These are phyloP conservation scores for Cheirogaleus major DNA, from an alignment of 2,797 vertebrate species.

Conservation along the genomic window DNA sequence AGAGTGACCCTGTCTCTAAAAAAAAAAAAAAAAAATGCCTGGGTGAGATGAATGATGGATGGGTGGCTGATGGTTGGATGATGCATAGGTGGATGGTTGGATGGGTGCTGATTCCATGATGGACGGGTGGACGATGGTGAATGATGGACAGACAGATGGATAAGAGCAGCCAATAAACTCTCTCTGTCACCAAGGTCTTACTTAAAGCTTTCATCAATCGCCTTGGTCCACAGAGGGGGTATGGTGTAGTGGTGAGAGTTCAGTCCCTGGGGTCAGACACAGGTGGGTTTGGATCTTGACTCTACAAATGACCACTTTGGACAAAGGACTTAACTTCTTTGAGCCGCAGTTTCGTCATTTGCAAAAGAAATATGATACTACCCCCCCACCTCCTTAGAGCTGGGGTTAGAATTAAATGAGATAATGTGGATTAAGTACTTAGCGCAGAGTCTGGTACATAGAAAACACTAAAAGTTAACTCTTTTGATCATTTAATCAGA, in stretches of 20 bases:
- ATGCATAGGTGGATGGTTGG: too few relatives aligned
- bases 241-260: not conserved
- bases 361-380: slow-evolving; percentile 55
- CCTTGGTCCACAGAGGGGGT: not conserved
- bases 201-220: not conserved
- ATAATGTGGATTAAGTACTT: not conserved
- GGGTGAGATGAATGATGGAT: not conserved
- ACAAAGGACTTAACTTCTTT: not conserved
- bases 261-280: not conserved
- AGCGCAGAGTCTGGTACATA: not conserved
- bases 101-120: not conserved
- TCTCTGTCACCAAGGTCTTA: not conserved
- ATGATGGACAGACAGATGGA: not conserved
- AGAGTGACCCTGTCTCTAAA: too few relatives aligned
- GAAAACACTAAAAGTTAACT: not conserved
- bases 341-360: slow-evolving; percentile 58
- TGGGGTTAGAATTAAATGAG: not conserved
- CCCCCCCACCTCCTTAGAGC: not conserved
- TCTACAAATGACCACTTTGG: not conserved
- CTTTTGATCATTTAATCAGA: not conserved
- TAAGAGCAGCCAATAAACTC: not conserved
- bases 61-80: too few relatives aligned
- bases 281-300: not conserved
- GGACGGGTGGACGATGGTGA: not conserved
- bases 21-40: too few relatives aligned